Evolutionary conservation across 2,888 invertebrate species (phyloP).

Genomic region (Clivina fossor): DNA sequence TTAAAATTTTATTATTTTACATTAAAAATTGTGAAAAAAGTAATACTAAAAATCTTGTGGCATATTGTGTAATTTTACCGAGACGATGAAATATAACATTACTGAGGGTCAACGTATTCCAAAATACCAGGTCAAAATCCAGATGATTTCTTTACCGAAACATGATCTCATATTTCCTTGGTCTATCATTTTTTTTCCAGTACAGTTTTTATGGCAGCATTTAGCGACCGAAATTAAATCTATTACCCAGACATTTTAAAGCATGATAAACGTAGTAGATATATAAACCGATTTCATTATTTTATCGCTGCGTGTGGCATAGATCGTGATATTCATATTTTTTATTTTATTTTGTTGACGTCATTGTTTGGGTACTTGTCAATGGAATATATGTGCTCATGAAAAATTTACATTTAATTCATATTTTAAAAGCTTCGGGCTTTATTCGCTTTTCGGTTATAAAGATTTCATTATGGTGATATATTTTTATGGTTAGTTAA

Average conservation of each 20-base stretch:
- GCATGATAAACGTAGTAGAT: conserved; percentile 14
- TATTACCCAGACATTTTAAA: conserved; percentile 14
- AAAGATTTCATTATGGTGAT: too few species aligned
- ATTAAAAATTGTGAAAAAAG: too few species aligned
- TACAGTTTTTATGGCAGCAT: not conserved
- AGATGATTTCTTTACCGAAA: conserved; percentile 28
- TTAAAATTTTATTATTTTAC: too few species aligned
- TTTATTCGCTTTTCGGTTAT: too few species aligned
- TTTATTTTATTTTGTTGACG: too few species aligned
- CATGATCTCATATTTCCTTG: not conserved
- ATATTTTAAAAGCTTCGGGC: too few species aligned
- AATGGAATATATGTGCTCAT: conserved; percentile 5
- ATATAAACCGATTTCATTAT: not conserved
- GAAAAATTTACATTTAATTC: conserved; percentile 14
- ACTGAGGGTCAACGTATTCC: conserved; percentile 20
- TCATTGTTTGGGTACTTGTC: conserved; percentile 15
- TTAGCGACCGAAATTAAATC: conserved; percentile 23
- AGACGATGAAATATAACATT: not conserved
- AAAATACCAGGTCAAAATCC: conserved; percentile 29
- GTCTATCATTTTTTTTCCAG: not conserved
- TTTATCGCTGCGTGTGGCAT: conserved; percentile 9
- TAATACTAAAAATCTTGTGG: too few species aligned
- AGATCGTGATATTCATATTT: conserved; percentile 1
- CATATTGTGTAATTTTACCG: not conserved
- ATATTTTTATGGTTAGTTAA: too few species aligned